Percentiles rank a stretch among this genome's conserved stretches.
These are phyloP conservation scores for Lasioglossum figueresi DNA, from an alignment of 2,888 invertebrate genomes.

Conservation along the genomic window DNA sequence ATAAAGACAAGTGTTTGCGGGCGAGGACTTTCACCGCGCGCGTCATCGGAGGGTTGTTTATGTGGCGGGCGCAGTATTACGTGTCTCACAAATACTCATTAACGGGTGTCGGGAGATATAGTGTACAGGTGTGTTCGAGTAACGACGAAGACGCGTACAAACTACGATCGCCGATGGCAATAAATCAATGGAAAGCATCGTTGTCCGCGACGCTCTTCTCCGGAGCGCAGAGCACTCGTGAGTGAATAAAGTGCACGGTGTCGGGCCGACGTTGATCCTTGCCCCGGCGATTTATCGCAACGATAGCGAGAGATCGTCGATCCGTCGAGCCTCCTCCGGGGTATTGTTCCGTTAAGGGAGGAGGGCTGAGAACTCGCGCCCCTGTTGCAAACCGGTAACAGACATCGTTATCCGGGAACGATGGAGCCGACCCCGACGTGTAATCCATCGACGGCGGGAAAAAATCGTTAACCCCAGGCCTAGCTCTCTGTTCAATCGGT, in stretches of 20 bases:
- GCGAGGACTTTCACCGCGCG: background rate
- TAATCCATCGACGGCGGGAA: background rate
- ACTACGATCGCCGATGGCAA: constrained; percentile 29
- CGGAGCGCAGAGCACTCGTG: background rate
- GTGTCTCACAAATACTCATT: background rate
- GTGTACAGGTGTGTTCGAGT: constrained; percentile 1
- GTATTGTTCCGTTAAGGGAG: constrained; percentile 54
- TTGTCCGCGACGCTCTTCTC: background rate
- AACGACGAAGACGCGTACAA: constrained; percentile 8
- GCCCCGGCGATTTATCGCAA: constrained; percentile 37
- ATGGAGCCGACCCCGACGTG: constrained; percentile 9
- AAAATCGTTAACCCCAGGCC: constrained; percentile 10
- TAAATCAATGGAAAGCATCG: constrained; percentile 35
- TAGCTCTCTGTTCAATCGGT: background rate
- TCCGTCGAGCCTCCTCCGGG: constrained; percentile 40
- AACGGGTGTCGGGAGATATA: background rate
- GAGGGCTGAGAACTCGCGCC: constrained; percentile 30
- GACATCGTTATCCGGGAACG: constrained; percentile 51
- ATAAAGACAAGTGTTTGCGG: background rate
- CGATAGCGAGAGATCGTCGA: constrained; percentile 20
- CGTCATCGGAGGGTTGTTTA: background rate
- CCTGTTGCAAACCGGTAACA: constrained; percentile 55
- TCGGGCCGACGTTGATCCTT: constrained; percentile 35
- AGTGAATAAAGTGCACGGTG: constrained; percentile 11
- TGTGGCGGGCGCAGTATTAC: background rate